phyloP scores from a whole-genome alignment of 1,140 invertebrate species.

The Scaptomyza pallida region DNA sequence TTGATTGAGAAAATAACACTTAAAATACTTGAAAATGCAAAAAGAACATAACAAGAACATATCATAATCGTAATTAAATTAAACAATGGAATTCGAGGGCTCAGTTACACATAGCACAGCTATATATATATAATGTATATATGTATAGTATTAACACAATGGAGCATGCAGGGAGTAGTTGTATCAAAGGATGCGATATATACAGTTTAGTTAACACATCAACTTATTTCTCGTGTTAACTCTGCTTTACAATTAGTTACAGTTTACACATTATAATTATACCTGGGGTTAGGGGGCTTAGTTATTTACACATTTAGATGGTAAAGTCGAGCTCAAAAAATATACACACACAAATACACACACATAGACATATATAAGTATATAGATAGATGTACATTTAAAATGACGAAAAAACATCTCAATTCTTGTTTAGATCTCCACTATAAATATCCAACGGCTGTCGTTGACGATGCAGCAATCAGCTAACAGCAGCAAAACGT shows the following conservation, averaged over 20 bases:
- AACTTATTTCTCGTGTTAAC: neutral
- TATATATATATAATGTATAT: constrained; percentile 20
- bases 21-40: constrained; percentile 39
- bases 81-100: neutral
- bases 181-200: constrained; percentile 6
- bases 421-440: constrained; percentile 14
- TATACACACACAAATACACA: constrained; percentile 28
- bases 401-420: constrained; percentile 15
- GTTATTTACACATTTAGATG: constrained; percentile 72
- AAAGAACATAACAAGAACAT: constrained; percentile 32
- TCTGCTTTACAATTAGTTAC: constrained; percentile 27
- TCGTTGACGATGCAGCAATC: constrained; percentile 74
- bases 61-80: neutral
- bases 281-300: constrained; percentile 23
- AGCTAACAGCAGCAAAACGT: constrained; percentile 59
- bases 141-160: constrained; percentile 36
- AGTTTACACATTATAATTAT: constrained; percentile 27
- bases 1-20: constrained; percentile 53
- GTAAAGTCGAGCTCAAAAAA: constrained; percentile 72
- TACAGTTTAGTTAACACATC: neutral
- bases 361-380: constrained; percentile 15
- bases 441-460: constrained; percentile 5
- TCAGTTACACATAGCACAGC: constrained; percentile 40
- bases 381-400: constrained; percentile 8
- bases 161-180: constrained; percentile 11